These are phyloP conservation scores for Aethina tumida DNA, from an alignment of 1,140 invertebrate species.

Conservation along the genomic window DNA sequence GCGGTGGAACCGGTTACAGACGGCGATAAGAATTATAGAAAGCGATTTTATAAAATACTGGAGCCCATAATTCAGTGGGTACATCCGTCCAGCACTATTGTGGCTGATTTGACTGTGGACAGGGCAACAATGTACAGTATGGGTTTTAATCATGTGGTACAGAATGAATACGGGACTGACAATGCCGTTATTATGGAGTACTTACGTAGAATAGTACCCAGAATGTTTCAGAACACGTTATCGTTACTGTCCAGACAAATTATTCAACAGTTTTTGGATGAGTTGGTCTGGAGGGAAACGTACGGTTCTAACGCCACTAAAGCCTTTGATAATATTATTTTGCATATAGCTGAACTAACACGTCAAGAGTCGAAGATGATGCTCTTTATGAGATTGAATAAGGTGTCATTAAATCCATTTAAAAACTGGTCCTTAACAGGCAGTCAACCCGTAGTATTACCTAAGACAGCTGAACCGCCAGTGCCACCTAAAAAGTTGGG, in stretches of 20 bases:
- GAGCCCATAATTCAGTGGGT: constrained; percentile 70
- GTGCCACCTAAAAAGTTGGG: constrained; percentile 4
- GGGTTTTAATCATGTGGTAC: constrained; percentile 66
- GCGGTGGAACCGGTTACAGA: constrained; percentile 72
- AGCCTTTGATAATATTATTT: constrained; percentile 71
- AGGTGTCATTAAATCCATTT: constrained; percentile 67
- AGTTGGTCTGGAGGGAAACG: constrained; percentile 58
- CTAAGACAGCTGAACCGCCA: not conserved
- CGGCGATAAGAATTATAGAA: constrained; percentile 65
- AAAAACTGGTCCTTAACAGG: constrained; percentile 53
- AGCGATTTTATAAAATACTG: constrained; percentile 66
- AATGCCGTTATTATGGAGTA: constrained; percentile 82
- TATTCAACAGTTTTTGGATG: constrained; percentile 80
- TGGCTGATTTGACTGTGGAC: constrained; percentile 76
- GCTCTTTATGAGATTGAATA: constrained; percentile 37
- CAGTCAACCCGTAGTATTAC: not conserved
- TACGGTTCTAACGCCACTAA: constrained; percentile 64
- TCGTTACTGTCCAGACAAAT: constrained; percentile 71
- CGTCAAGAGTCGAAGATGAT: constrained; percentile 44
- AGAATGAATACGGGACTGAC: constrained; percentile 50
- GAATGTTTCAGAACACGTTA: constrained; percentile 84
- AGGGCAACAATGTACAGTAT: constrained; percentile 62
- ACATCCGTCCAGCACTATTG: constrained; percentile 60
- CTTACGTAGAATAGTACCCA: constrained; percentile 68
- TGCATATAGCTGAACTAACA: constrained; percentile 69